phyloP scores from a whole-genome alignment of 2,797 vertebrate genomes.

The Cossypha niveicapilla region DNA sequence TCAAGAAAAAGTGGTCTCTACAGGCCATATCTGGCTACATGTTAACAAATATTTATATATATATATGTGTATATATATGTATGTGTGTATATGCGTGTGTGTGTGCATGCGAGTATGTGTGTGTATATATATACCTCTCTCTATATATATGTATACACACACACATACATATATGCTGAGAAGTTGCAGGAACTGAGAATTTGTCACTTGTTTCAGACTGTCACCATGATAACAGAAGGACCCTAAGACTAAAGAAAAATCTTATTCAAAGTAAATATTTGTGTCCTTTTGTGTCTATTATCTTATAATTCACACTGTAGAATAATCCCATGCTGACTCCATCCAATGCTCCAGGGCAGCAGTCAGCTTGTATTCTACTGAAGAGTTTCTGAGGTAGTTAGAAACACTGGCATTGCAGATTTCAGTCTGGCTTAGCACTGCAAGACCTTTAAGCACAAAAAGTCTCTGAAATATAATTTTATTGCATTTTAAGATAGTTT shows the following conservation, averaged over 20 bases:
- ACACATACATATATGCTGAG: rapidly evolving
- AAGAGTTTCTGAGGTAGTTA: not conserved
- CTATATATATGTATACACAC: rapidly evolving
- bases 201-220: not conserved
- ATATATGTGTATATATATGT: rapidly evolving
- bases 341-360: not conserved
- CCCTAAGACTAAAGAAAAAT: not conserved
- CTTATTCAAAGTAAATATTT: not conserved
- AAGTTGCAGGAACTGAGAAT: not conserved
- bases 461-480: not conserved
- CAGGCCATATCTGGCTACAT: not conserved
- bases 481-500: not conserved
- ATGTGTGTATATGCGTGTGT: no score
- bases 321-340: not conserved
- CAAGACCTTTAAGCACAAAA: not conserved
- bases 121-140: no score
- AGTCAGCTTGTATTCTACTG: not conserved
- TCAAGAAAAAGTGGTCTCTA: not conserved
- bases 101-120: no score
- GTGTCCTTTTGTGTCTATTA: not conserved
- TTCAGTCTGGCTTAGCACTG: not conserved
- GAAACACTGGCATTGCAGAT: not conserved
- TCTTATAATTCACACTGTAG: not conserved
- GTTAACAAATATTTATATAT: not conserved
- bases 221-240: not conserved